These are phyloP conservation scores for Pachycephala philippinensis DNA, from an alignment of 2,113 vertebrate genomes.

Conservation along the genomic window DNA sequence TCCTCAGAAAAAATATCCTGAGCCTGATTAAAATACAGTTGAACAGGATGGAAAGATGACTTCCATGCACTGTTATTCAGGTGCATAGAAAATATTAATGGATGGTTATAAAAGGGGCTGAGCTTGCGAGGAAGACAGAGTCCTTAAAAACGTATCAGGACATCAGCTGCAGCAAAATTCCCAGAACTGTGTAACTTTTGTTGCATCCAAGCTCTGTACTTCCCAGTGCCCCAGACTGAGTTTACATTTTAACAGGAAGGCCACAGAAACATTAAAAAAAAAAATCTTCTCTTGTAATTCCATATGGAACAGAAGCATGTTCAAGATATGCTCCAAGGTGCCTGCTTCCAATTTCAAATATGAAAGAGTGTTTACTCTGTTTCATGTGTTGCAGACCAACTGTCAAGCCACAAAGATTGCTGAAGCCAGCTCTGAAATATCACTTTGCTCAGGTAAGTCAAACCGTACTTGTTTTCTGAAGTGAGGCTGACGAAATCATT, in stretches of 20 bases:
- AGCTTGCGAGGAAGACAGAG: neutral
- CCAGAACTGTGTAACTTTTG: neutral
- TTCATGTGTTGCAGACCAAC: neutral
- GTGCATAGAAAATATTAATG: neutral
- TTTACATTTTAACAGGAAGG: neutral
- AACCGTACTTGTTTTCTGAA: neutral
- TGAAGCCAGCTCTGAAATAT: neutral
- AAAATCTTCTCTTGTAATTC: neutral
- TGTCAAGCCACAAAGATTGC: neutral
- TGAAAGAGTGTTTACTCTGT: neutral
- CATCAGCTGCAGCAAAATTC: neutral
- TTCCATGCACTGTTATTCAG: neutral
- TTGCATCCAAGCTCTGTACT: neutral
- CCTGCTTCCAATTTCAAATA: constrained; percentile 9
- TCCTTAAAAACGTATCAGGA: neutral
- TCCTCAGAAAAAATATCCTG: neutral
- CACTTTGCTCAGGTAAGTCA: neutral
- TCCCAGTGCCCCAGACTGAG: neutral
- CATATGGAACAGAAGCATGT: neutral
- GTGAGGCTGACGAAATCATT: neutral
- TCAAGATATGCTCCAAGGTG: neutral
- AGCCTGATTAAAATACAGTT: neutral
- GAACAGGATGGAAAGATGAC: neutral
- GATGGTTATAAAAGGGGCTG: neutral
- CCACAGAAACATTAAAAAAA: neutral